Base-by-base conservation (phyloP, 2,888 invertebrate species). In the Falcaria lacertinaria region DNA sequence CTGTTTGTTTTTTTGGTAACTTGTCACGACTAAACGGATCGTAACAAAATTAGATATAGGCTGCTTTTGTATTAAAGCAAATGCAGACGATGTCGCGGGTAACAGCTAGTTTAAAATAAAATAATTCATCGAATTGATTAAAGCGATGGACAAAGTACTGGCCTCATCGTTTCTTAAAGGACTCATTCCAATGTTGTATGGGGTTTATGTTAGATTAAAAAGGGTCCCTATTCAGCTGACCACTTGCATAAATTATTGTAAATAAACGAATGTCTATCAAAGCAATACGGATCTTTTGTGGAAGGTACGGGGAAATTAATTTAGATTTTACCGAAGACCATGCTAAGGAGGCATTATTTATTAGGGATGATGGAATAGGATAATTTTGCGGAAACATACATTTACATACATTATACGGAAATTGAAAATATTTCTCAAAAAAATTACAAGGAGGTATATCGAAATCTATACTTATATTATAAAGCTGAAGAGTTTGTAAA, bases 191-290 rank as follows among this genome's bases (percentile, higher is more conserved):
- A 37, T 11, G 7, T 22, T 37, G 22, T 48, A 52, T 49, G 57
- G 68, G 73, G 65, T 80, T 69, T 76, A 79, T 80, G 70, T 69
- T 67, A 75, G 78, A 80, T 80, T 80, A 79, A 80, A 81, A 80
- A 72, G 68, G 69, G 57, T 33, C 64, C 68, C 69, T 50, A 70
- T 73, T 71, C 65, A 71, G 74, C 73, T 87, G 87, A 86, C 87
- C 87, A 82, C 84, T 87, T 85, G 86, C 87, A 87, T 86, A 85
- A 86, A 86, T 87, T 86, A 85, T 87, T 79, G 69, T 69, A 62
- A 58, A 62, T 67, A 64, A 47, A 48, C 52, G 53, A 58, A 63
- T 72, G 66, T 74, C 74, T 77, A 76, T 83, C 81, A 82, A 85
- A 83, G 80, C 75, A 73, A 78, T 65, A 70, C 62, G 57, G 47